Base-by-base conservation (phyloP, 1,140 invertebrate genomes). In the Procambarus virginalis region DNA sequence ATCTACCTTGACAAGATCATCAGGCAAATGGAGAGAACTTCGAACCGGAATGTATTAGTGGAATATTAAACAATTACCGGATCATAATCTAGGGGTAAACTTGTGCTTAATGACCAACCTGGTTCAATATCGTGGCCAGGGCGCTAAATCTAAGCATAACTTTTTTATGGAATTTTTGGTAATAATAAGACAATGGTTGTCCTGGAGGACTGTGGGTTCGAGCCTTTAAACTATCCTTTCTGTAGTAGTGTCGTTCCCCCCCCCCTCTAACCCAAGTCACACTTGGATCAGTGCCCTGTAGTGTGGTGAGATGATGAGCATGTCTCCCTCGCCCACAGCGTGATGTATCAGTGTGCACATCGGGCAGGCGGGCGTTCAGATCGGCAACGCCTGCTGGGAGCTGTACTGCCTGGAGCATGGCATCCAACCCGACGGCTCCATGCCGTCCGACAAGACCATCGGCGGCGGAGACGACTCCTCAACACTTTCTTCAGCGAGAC, bases 401-500 rank as follows among this genome's bases (percentile, higher is more conserved):
- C 83, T 84, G 68, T 84, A 84, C 70, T 84, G 83, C 46, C 83
- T 84, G 3, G 83, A 84, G 48, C 83, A 84, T 75, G 83, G 83
- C 83, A 84, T 84, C 70, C 84, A 79, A 75, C 76, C 84, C 49
- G 84, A 79, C 34, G 84, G 84, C 14, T 78, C 84, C 51, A 86
- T 86, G 84, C 84, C 84, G 5, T 86, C 84, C 22, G 84, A 86
- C 84, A 86, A 86, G 55, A 78, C 84, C 76, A 86, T 86, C 75
- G 84, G 84, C 51, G 84, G 84, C 75, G 84, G 84, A 49, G 84
- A 86, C 55, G 84, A 86, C 51, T 86, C 84, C 49, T 86, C 84
- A 86, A 86, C 70, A 84, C 83, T 10, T 84, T 84, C 83, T 84
- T 84, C 70, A 84, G 84, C 87, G 97, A 98, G 94, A 96, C 95